phyloP scores from a whole-genome alignment of 2,113 vertebrate genomes.

The Pollimyrus isidori region DNA sequence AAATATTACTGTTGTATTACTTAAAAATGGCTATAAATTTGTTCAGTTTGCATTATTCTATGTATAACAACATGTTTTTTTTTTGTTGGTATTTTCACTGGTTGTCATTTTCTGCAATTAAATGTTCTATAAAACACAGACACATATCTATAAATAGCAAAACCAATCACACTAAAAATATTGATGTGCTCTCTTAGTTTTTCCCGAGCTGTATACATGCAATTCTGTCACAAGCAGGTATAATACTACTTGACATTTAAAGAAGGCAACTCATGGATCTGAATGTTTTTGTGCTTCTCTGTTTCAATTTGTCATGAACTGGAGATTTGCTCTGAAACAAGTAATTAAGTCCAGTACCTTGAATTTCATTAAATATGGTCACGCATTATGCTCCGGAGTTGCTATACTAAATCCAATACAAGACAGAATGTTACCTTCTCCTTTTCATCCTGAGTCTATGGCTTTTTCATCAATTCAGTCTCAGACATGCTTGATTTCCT shows the following conservation, averaged over 20 bases:
- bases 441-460: neutral
- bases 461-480: neutral
- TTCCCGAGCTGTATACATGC: neutral
- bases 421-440: neutral
- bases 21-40: neutral
- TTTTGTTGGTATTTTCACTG: neutral
- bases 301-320: neutral
- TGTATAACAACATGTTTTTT: neutral
- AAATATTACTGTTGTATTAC: neutral
- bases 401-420: neutral
- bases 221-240: neutral
- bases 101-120: neutral
- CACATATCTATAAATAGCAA: neutral
- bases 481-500: neutral
- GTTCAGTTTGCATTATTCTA: neutral
- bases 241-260: neutral
- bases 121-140: neutral
- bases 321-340: neutral
- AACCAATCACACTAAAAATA: neutral
- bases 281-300: neutral
- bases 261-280: neutral
- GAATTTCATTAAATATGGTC: neutral
- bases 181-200: neutral
- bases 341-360: neutral
- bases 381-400: neutral